Percentiles rank a stretch among this genome's conserved stretches.
These are phyloP conservation scores for Phortica variegata DNA, from an alignment of 1,140 invertebrate genomes.

Conservation along the genomic window DNA sequence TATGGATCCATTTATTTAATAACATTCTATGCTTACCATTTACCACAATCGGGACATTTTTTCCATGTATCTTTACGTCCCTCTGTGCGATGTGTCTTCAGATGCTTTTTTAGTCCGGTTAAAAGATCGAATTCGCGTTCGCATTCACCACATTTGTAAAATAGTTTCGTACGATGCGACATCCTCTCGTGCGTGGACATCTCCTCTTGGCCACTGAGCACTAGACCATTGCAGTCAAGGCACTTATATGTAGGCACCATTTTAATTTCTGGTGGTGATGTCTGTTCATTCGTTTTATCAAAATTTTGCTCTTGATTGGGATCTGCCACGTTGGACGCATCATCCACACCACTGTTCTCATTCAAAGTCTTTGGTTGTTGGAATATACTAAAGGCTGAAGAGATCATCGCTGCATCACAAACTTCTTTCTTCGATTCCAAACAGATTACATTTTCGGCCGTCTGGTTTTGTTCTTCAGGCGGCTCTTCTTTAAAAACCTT, in stretches of 20 bases:
- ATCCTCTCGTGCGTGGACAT: conserved; percentile 36
- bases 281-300: conserved; percentile 15
- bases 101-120: conserved; percentile 45
- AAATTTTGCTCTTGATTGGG: neutral
- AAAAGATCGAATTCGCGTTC: conserved; percentile 43
- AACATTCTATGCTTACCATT: conserved; percentile 55
- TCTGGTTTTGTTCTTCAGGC: conserved; percentile 19
- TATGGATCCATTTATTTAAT: neutral
- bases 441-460: conserved; percentile 1
- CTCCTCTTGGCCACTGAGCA: conserved; percentile 35
- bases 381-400: conserved; percentile 38
- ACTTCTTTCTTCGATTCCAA: conserved; percentile 34
- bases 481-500: conserved; percentile 44
- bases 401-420: conserved; percentile 21
- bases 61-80: conserved; percentile 48
- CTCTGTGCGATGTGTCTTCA: conserved; percentile 48
- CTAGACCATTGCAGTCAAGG: conserved; percentile 41
- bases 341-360: conserved; percentile 4
- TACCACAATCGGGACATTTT: conserved; percentile 60
- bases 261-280: conserved; percentile 11
- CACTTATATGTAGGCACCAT: conserved; percentile 41
- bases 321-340: too few species aligned
- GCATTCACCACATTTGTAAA: conserved; percentile 45
- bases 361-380: conserved; percentile 18
- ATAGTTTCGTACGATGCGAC: conserved; percentile 34